Percentiles rank a stretch among this genome's conserved stretches.
Conservation (phyloP, 2,113 vertebrate species). For the Mesembrinibis cayennensis region DNA sequence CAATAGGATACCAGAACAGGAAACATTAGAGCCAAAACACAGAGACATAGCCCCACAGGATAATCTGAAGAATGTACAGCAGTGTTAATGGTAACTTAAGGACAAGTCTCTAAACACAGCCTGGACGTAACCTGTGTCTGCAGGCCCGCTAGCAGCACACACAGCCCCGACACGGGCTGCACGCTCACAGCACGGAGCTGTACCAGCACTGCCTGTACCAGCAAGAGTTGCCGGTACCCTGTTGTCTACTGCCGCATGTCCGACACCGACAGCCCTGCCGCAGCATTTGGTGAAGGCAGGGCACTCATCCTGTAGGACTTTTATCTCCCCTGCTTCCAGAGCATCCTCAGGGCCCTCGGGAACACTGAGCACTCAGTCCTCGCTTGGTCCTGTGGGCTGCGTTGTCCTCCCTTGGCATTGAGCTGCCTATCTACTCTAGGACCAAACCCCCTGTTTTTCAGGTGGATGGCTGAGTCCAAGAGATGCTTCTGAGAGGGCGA, state of each 20-base stretch:
- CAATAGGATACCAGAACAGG: background rate
- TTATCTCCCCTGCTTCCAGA: background rate
- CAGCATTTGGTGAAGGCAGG: fast-evolving
- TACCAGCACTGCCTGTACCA: too few species aligned
- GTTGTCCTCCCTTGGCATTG: background rate
- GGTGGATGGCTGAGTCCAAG: background rate
- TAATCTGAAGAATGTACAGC: background rate
- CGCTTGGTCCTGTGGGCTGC: background rate
- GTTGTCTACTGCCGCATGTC: fast-evolving
- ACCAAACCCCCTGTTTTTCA: too few species aligned
- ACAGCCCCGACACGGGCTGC: background rate
- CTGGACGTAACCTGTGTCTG: background rate
- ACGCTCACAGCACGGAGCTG: background rate
- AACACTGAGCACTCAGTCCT: background rate
- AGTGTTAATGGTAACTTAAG: background rate
- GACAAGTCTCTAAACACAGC: background rate
- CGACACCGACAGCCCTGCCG: background rate
- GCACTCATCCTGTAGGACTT: background rate
- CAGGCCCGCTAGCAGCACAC: background rate
- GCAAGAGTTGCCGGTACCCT: background rate
- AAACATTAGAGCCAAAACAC: background rate
- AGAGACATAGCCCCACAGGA: background rate
- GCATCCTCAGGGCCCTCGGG: background rate
- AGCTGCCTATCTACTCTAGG: background rate
- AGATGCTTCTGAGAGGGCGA: background rate